Percentiles rank a stretch among this genome's conserved stretches.
phyloP scores from a whole-genome alignment of 2,888 invertebrate genomes.

The Sphinx pinastri region DNA sequence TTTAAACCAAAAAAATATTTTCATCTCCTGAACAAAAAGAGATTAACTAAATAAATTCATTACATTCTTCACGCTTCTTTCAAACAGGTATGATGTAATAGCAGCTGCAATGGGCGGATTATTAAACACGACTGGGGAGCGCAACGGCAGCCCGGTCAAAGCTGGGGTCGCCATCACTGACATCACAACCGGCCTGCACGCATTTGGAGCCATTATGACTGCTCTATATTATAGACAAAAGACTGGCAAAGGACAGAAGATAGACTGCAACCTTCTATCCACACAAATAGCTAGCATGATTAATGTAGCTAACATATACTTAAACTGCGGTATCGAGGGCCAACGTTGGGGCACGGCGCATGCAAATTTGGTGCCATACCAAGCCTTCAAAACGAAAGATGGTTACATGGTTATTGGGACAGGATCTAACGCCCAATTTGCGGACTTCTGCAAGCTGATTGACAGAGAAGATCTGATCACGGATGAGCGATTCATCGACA shows the following conservation, averaged over 20 bases:
- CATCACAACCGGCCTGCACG: constrained; percentile 95
- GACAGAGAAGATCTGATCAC: constrained; percentile 83
- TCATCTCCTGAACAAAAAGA: too few relatives aligned
- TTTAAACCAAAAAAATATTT: too few relatives aligned
- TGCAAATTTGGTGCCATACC: constrained; percentile 96
- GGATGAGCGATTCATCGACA: constrained; percentile 88
- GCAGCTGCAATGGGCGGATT: constrained; percentile 97
- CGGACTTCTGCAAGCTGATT: constrained; percentile 87
- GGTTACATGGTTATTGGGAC: constrained; percentile 94
- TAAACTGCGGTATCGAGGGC: constrained; percentile 92
- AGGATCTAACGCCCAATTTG: constrained; percentile 93
- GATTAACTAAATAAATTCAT: too few relatives aligned
- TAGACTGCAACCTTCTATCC: constrained; percentile 96
- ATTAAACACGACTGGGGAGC: constrained; percentile 94
- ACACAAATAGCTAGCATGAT: constrained; percentile 95
- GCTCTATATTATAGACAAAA: constrained; percentile 90
- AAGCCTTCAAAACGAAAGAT: constrained; percentile 93
- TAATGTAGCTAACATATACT: constrained; percentile 94
- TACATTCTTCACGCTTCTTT: too few relatives aligned
- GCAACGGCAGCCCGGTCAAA: constrained; percentile 93
- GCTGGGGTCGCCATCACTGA: constrained; percentile 97
- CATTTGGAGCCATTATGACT: constrained; percentile 97
- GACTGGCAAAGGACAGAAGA: constrained; percentile 94
- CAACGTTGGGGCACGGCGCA: constrained; percentile 96
- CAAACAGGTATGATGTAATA: constrained; percentile 92